A percentile compares a stretch with the other conserved stretches of the same genome.
Evolutionary conservation across 2,113 vertebrate species (phyloP).

Genomic region (Nestor notabilis): DNA sequence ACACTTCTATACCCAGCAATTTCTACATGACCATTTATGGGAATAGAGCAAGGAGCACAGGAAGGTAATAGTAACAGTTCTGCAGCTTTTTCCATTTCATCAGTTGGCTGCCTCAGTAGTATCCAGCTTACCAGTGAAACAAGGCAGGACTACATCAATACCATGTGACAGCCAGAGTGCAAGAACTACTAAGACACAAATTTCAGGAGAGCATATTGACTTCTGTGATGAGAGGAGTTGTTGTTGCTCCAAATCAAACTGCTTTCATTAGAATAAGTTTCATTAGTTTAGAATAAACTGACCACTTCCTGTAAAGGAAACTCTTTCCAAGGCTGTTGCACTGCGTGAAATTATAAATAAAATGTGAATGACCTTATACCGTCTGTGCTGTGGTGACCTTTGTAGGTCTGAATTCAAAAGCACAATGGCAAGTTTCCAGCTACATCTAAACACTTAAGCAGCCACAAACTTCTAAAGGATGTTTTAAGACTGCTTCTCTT

Average conservation of each 20-base stretch:
- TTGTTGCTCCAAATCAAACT: background rate
- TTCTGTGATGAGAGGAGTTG: background rate
- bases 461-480: background rate
- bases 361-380: background rate
- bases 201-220: background rate
- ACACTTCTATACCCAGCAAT: background rate
- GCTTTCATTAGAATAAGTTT: background rate
- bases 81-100: background rate
- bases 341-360: background rate
- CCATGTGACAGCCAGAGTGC: background rate
- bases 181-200: background rate
- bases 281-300: background rate
- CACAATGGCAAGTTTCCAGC: background rate
- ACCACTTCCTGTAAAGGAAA: background rate
- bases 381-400: background rate
- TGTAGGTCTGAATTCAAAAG: background rate
- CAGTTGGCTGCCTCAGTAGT: background rate
- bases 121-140: background rate
- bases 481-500: background rate
- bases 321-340: background rate
- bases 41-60: background rate
- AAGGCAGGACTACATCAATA: background rate
- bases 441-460: background rate
- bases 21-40: background rate
- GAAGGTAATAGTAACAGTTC: background rate